A percentile compares a stretch with the other conserved stretches of the same genome.
phyloP scores from a whole-genome alignment of 2,113 vertebrate species.

The Ornithorhynchus anatinus region DNA sequence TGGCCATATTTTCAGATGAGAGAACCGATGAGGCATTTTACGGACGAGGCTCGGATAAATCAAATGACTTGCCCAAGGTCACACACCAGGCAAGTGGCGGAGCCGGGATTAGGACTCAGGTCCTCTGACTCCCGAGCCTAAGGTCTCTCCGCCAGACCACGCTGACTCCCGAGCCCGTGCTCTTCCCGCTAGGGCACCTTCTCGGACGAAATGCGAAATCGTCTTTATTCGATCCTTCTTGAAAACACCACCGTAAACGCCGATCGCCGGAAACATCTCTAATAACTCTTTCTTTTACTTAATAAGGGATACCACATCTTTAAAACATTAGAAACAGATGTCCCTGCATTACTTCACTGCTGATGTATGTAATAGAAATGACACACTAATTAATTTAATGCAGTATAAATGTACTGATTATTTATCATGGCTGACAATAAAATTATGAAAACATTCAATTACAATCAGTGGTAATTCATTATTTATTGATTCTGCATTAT shows the following conservation, averaged over 20 bases:
- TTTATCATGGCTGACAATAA: constrained; percentile 83
- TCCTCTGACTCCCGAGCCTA: too few species aligned
- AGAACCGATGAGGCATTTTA: too few species aligned
- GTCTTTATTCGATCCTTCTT: constrained; percentile 37
- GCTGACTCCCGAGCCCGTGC: too few species aligned
- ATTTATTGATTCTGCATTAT: constrained; percentile 84
- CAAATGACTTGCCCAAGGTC: too few species aligned
- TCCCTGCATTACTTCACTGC: constrained; percentile 76
- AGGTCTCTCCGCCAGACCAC: too few species aligned
- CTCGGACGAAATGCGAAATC: constrained; percentile 42
- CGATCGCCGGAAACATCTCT: constrained; percentile 57
- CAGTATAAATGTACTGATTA: constrained; percentile 81
- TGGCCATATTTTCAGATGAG: too few species aligned
- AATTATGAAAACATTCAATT: constrained; percentile 87
- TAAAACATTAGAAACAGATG: constrained; percentile 77
- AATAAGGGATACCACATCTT: constrained; percentile 72
- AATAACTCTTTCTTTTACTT: constrained; percentile 70
- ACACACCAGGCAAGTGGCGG: too few species aligned
- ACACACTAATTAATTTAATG: constrained; percentile 84
- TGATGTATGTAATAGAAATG: constrained; percentile 79
- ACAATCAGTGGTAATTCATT: constrained; percentile 82
- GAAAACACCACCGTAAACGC: constrained; percentile 46
- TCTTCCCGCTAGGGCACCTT: too few species aligned
- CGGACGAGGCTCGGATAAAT: too few species aligned
- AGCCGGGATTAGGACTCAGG: too few species aligned